Evolutionary conservation across 2,113 vertebrate genomes (phyloP).

Genomic region (Sebastes schlegelii): DNA sequence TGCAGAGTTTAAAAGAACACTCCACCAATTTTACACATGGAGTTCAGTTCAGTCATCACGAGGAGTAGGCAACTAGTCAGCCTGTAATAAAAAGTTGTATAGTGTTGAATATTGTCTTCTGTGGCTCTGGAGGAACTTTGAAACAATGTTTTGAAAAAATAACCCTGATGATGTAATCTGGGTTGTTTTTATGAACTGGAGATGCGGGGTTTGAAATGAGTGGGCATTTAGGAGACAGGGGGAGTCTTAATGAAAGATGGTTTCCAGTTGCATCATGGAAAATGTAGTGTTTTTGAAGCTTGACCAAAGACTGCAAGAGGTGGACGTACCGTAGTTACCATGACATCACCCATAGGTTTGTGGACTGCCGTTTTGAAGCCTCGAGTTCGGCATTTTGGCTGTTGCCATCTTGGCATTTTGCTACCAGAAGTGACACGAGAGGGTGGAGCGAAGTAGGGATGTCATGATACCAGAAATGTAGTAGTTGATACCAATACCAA

Average conservation of each 20-base stretch:
- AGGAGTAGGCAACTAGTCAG: not conserved
- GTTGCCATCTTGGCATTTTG: too few relatives aligned
- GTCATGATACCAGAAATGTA: too few relatives aligned
- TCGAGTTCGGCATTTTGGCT: too few relatives aligned
- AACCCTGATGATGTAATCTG: not conserved
- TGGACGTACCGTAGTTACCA: too few relatives aligned
- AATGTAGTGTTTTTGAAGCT: not conserved
- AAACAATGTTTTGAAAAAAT: not conserved
- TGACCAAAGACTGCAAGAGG: not conserved
- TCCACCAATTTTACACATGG: not conserved
- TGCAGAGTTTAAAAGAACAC: not conserved
- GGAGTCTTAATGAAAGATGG: not conserved
- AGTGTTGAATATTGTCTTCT: not conserved
- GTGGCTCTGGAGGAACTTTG: not conserved
- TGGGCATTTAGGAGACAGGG: not conserved
- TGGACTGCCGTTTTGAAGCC: too few relatives aligned
- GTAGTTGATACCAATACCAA: too few relatives aligned
- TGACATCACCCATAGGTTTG: too few relatives aligned
- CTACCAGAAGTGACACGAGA: too few relatives aligned
- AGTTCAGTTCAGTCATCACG: not conserved
- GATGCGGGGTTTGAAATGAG: not conserved
- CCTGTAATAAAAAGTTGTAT: not conserved
- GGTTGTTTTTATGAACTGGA: not conserved
- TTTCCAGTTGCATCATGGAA: slow-evolving; percentile 19
- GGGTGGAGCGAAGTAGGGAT: too few relatives aligned